Base-by-base conservation (phyloP, 1,140 invertebrate genomes). In the Temnothorax curvispinosus region DNA sequence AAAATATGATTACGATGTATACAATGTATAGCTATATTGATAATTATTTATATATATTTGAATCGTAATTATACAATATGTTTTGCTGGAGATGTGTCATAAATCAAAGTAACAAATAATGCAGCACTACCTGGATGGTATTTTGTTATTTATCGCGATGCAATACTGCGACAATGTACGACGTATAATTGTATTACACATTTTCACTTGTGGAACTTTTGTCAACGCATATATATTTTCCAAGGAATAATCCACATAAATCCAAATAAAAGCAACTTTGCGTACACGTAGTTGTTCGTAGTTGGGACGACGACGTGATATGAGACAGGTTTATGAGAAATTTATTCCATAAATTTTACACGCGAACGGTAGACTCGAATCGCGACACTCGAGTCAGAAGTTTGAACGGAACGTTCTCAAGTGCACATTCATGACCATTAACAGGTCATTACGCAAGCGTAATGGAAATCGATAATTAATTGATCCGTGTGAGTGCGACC, bases 391-490 rank as follows among this genome's bases (percentile, higher is more conserved):
- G 87, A 81, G 52, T 32, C 69, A 64, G 81, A 82, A 85, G 80
- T 86, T 75, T 47, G 27, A 76, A 21, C 52, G 15, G 18, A 27
- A 74, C 52, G 76, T 86, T 86, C 50, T 88, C 81, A 86, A 87
- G 65, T 67, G 62, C 67, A 47, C 44, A 85, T 87, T 9, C 52
- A 54, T 6, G 52, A 54, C 18, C 82, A 80, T 93, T 92, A 93
- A 92, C 86, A 91, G 87, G 80, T 90, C 87, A 90, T 93, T 93
- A 91, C 89, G 67, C 72, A 65, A 67, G 86, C 85, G 50, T 91
- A 92, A 93, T 92, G 90, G 87, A 92, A 92, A 92, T 93, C 91
- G 91, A 92, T 93, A 93, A 92, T 93, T 91, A 91, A 93, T 93
- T 92, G 92, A 93, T 92, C 81, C 44, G 54, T 47, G 75, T 62